Percentiles rank a stretch among this genome's conserved stretches.
Evolutionary conservation across 2,113 vertebrate genomes (phyloP).

Genomic region (Shinisaurus crocodilurus): DNA sequence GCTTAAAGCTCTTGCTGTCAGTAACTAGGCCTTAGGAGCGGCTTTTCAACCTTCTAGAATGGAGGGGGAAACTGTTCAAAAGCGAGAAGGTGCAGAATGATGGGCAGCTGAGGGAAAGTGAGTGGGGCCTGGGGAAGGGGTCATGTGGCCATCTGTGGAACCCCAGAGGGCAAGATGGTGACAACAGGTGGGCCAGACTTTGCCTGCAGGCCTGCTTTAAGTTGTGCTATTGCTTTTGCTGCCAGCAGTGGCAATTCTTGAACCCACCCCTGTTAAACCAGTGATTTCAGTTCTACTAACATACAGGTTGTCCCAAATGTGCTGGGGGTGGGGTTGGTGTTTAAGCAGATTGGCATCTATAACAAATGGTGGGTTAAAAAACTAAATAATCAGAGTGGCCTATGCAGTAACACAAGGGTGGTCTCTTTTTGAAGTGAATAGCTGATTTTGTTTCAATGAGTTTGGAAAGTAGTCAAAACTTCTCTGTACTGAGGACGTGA

Average conservation of each 20-base stretch:
- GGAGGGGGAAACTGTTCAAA: too few relatives aligned
- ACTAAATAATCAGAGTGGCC: slow-evolving; percentile 46
- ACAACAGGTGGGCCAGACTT: background rate
- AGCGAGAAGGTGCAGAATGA: too few relatives aligned
- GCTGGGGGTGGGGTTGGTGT: slow-evolving; percentile 1
- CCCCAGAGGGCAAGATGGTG: too few relatives aligned
- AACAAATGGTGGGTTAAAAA: slow-evolving; percentile 14
- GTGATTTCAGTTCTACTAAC: slow-evolving; percentile 7
- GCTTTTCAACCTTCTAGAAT: too few relatives aligned
- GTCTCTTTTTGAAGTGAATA: slow-evolving; percentile 58
- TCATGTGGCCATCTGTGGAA: too few relatives aligned
- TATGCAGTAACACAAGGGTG: slow-evolving; percentile 54
- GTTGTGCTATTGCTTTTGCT: background rate
- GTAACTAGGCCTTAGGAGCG: too few relatives aligned
- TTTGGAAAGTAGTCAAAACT: slow-evolving; percentile 71
- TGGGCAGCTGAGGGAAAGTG: too few relatives aligned
- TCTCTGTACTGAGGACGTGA: slow-evolving; percentile 52
- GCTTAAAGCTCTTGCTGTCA: too few relatives aligned
- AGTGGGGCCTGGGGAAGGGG: too few relatives aligned
- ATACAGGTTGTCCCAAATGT: slow-evolving; percentile 12
- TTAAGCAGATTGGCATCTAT: slow-evolving; percentile 28
- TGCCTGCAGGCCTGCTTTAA: too few relatives aligned
- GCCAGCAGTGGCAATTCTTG: background rate
- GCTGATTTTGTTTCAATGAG: slow-evolving; percentile 61
- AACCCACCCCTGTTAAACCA: background rate